Base-by-base conservation (phyloP, 2,888 invertebrate species). In the Chironomus riparius region DNA sequence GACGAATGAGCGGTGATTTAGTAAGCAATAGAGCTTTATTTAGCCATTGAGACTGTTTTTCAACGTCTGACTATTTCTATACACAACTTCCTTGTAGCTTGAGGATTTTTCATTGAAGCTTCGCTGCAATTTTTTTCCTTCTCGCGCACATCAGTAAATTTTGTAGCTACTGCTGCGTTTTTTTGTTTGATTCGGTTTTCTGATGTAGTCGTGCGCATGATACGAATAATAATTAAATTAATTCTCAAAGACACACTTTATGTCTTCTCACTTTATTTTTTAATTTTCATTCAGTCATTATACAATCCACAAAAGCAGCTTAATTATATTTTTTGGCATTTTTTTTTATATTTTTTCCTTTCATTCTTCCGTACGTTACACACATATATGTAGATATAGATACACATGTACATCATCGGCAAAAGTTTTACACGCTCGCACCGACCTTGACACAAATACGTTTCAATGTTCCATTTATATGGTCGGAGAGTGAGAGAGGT, bases 401-500 rank as follows among this genome's bases (percentile, higher is more conserved):
- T 38, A 38, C 38, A 38, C 56, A 68, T 68, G 24, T 7, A 68
- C 68, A 68, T 68, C 68, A 68, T 68, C n/a, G 21, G 18, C 18
- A 28, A 72, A 15, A 65, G 13, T 47, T 38, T 38, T 38, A 38
- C 38, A 38, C 38, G 65, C n/a, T 65, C 24, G 22, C 22, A 47
- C 65, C 69, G 76, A 69, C 76, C 76, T 69, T 76, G 76, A 76
- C 76, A 76, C 69, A 76, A 76, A 76, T 69, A 76, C 69, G 56
- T 50, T 56, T 76, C 76, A 76, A 76, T 76, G 76, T 76, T 69
- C 76, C 76, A 76, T 62, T 76, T 76, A 76, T 61, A 68, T 76
- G 21, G 74, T 48, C 48, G 47, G 68, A 65, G 65, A 56, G 56
- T 15, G 48, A 68, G 65, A 76, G 69, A 76, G 76, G 76, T 76